Evolutionary conservation across 2,113 vertebrate species (phyloP).

Genomic region (Aix galericulata): DNA sequence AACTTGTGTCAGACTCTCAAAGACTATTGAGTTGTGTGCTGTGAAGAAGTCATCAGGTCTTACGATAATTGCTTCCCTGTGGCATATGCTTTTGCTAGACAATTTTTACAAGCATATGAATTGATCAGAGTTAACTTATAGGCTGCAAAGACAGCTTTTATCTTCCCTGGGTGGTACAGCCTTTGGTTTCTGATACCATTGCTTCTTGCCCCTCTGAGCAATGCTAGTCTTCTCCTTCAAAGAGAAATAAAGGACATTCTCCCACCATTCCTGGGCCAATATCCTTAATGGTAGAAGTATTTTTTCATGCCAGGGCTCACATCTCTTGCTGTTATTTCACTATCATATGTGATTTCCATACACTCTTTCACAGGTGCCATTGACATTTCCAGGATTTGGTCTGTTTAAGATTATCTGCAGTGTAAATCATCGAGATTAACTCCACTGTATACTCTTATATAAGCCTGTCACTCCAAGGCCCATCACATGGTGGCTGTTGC

Average conservation of each 20-base stretch:
- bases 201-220: not conserved
- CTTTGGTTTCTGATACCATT: not conserved
- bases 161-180: not conserved
- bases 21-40: fast-evolving
- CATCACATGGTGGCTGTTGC: not conserved
- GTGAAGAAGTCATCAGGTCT: not conserved
- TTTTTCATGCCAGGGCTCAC: not conserved
- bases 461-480: not conserved
- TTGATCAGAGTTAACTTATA: not conserved
- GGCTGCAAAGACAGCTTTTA: not conserved
- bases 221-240: not conserved
- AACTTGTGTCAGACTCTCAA: not conserved
- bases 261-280: not conserved
- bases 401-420: not conserved
- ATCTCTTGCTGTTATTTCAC: not conserved
- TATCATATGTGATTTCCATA: not conserved
- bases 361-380: not conserved
- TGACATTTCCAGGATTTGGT: not conserved
- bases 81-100: not conserved
- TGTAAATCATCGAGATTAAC: not conserved
- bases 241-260: not conserved
- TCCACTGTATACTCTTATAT: not conserved
- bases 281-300: not conserved
- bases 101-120: not conserved
- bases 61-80: not conserved